Conservation (phyloP, 1,140 invertebrate genomes). For the Choristoneura fumiferana region DNA sequence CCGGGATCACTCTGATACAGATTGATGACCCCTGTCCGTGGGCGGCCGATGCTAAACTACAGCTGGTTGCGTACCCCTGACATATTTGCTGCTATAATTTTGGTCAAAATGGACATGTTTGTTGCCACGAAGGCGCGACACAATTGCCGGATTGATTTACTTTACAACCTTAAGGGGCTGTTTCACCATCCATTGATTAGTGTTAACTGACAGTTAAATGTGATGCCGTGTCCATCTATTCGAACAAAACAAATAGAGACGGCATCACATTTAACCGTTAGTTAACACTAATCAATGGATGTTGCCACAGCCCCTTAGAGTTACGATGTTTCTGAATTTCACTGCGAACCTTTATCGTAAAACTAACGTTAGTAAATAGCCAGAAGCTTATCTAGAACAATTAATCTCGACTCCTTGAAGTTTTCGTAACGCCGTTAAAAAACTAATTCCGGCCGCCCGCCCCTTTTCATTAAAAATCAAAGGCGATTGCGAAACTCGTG, state of each 20-base stretch:
- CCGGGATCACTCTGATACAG: conserved; percentile 13
- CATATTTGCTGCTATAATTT: conserved; percentile 16
- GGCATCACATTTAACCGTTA: too few relatives aligned
- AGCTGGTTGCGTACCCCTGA: conserved; percentile 12
- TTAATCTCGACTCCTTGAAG: conserved; percentile 6
- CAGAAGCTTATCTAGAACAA: conserved; percentile 2
- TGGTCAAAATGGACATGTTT: conserved; percentile 18
- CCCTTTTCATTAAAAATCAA: conserved; percentile 34
- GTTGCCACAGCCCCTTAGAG: too few relatives aligned
- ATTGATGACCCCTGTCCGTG: conserved; percentile 14
- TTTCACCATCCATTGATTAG: too few relatives aligned
- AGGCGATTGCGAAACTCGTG: conserved; percentile 21
- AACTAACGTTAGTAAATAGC: too few relatives aligned
- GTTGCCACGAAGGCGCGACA: conserved; percentile 1
- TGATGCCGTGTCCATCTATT: too few relatives aligned
- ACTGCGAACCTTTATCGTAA: too few relatives aligned
- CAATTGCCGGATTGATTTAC: neutral
- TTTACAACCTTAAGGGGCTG: too few relatives aligned
- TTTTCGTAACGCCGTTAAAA: neutral
- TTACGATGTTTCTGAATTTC: too few relatives aligned
- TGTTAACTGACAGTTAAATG: too few relatives aligned
- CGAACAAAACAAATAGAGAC: too few relatives aligned
- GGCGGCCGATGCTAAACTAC: conserved; percentile 8
- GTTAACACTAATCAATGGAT: too few relatives aligned
- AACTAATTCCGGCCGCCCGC: conserved; percentile 29